A percentile compares a stretch with the other conserved stretches of the same genome.
phyloP scores from a whole-genome alignment of 2,113 vertebrate genomes.

The Myrmecophaga tridactyla region DNA sequence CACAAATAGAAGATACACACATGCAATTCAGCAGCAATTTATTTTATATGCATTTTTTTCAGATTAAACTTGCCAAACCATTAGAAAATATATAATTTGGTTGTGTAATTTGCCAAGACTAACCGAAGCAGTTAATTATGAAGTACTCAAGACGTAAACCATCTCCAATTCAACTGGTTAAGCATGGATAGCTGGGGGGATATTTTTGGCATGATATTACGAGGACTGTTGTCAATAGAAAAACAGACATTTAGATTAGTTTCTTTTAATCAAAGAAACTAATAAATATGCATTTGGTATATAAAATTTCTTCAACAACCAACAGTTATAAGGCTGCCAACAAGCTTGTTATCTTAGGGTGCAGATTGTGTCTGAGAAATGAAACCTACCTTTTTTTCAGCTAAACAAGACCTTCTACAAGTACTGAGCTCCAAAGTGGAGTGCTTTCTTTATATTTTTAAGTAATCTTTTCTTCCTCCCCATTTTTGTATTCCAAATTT shows the following conservation, averaged over 20 bases:
- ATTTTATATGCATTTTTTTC: not conserved
- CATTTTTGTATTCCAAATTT: not conserved
- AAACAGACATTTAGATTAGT: slow-evolving; percentile 20
- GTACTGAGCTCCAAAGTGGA: not conserved
- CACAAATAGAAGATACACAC: not conserved
- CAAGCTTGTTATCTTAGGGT: not conserved
- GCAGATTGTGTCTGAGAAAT: not conserved
- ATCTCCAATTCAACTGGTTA: not conserved
- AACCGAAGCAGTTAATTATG: not conserved
- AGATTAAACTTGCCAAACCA: not conserved
- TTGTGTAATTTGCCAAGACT: slow-evolving; percentile 7
- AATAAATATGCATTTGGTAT: slow-evolving; percentile 51
- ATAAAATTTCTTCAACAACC: not conserved
- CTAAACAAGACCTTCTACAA: not conserved
- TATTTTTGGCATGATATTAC: slow-evolving; percentile 19
- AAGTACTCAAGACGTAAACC: slow-evolving; percentile 18
- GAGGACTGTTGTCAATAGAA: not conserved
- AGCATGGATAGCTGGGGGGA: not conserved
- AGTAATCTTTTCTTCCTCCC: not conserved
- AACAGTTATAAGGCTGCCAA: not conserved
- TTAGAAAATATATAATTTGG: slow-evolving; percentile 8
- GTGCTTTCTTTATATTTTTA: not conserved
- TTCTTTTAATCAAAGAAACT: not conserved
- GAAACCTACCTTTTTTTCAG: not conserved
- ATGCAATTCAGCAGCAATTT: not conserved